These are phyloP conservation scores for Archivesica marissinica DNA, from an alignment of 1,140 invertebrate genomes.

Conservation along the genomic window DNA sequence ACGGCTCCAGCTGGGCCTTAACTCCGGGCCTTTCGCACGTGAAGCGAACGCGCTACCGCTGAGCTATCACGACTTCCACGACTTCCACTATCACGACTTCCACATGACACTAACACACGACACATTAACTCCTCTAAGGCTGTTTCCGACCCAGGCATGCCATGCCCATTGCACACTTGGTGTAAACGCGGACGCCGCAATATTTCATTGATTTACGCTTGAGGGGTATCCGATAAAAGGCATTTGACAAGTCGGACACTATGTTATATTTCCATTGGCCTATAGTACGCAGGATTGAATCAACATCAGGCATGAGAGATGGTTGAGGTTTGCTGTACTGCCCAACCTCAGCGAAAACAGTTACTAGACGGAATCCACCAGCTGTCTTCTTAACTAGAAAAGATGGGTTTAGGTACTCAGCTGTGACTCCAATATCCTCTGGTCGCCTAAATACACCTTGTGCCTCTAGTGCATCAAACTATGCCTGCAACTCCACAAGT, in stretches of 20 bases:
- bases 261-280: conserved; percentile 61
- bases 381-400: conserved; percentile 17
- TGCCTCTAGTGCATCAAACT: conserved; percentile 63
- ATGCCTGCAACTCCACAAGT: conserved; percentile 51
- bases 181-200: conserved; percentile 60
- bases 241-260: conserved; percentile 56
- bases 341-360: conserved; percentile 35
- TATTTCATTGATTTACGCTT: conserved; percentile 57
- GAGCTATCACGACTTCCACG: too few relatives aligned
- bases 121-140: conserved; percentile 44
- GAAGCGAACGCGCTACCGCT: too few relatives aligned
- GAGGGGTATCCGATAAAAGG: conserved; percentile 56
- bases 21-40: too few relatives aligned
- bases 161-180: conserved; percentile 55
- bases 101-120: too few relatives aligned
- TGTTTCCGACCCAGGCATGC: conserved; percentile 56
- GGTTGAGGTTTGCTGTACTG: conserved; percentile 44
- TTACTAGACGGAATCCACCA: conserved; percentile 23
- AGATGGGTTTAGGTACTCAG: conserved; percentile 66
- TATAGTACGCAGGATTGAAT: conserved; percentile 10
- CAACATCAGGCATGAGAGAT: conserved; percentile 26
- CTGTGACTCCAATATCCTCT: conserved; percentile 32
- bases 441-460: not conserved
- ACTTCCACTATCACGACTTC: too few relatives aligned
- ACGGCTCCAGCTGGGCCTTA: too few relatives aligned